A percentile compares a stretch with the other conserved stretches of the same genome.
These are phyloP conservation scores for Pelobates cultripes DNA, from an alignment of 2,797 vertebrate genomes.

Conservation along the genomic window DNA sequence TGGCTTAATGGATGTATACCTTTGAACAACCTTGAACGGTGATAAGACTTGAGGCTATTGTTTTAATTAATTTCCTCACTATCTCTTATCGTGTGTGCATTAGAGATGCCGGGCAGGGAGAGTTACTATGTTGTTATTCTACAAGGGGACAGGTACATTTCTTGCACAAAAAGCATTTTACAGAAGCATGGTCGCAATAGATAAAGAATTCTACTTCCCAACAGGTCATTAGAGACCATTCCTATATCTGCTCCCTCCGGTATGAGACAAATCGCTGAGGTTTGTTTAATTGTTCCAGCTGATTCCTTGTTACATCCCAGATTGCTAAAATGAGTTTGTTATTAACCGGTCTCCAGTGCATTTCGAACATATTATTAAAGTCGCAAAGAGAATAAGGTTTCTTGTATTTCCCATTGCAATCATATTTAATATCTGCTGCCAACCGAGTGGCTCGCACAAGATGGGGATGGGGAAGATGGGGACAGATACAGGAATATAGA, in stretches of 20 bases:
- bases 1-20: constrained; percentile 11
- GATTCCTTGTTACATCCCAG: too few species aligned
- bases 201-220: neutral
- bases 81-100: constrained; percentile 29
- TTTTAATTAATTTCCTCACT: constrained; percentile 32
- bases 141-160: neutral
- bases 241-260: neutral
- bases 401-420: too few species aligned
- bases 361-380: too few species aligned
- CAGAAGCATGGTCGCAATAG: neutral
- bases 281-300: too few species aligned
- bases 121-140: neutral
- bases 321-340: too few species aligned
- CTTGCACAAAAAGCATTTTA: neutral
- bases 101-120: neutral
- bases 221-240: neutral
- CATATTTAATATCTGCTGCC: too few species aligned
- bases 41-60: constrained; percentile 23
- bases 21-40: constrained; percentile 21
- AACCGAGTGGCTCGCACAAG: too few species aligned
- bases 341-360: too few species aligned
- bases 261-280: too few species aligned
- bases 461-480: too few species aligned
- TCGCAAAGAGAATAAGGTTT: too few species aligned
- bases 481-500: too few species aligned